Base-by-base conservation (phyloP, 1,140 invertebrate genomes). In the Nebria ingens region DNA sequence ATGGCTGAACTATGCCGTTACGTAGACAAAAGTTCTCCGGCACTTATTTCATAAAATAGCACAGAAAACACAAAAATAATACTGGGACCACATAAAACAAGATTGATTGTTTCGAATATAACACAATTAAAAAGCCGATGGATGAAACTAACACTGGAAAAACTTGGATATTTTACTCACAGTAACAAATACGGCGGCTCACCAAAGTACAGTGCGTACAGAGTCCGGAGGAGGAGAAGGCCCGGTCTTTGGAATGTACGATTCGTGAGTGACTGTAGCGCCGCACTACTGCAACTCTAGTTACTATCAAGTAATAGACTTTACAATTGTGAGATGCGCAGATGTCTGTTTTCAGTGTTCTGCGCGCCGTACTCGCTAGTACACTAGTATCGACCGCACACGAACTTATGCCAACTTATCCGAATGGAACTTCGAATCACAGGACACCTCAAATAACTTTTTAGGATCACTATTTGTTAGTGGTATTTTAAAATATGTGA, bases 241-340 rank as follows among this genome's bases (percentile, higher is more conserved):
- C 74, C 71, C 76, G 74, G 76, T 74, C 76, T 77, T 78, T 79
- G 79, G 77, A 79, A 80, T 79, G 77, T 79, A 76, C 73, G 74
- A 76, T 74, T 74, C 71, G 68, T 73, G 75, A 80, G 72, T 76
- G 75, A 65, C 40, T 17, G n/a, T 22, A 13, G 21, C 55, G 56
- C 21, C 13, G 9, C 23, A n/a, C 4, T 9, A 6, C 25, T 34
- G 25, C 25, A 34, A 34, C 25, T 34, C n/a, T 6, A 6, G 25
- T 34, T 34, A n/a, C n/a, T n/a, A n/a, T n/a, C n/a, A n/a, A n/a
- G n/a, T n/a, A n/a, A n/a, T n/a, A n/a, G n/a, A n/a, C n/a, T n/a
- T n/a, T n/a, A n/a, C n/a, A n/a, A n/a, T n/a, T n/a, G n/a, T n/a
- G n/a, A n/a, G n/a, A n/a, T n/a, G n/a, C n/a, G n/a, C n/a, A n/a